Evolutionary conservation across 1,140 invertebrate species (phyloP).

Genomic region (Calosoma granatense): DNA sequence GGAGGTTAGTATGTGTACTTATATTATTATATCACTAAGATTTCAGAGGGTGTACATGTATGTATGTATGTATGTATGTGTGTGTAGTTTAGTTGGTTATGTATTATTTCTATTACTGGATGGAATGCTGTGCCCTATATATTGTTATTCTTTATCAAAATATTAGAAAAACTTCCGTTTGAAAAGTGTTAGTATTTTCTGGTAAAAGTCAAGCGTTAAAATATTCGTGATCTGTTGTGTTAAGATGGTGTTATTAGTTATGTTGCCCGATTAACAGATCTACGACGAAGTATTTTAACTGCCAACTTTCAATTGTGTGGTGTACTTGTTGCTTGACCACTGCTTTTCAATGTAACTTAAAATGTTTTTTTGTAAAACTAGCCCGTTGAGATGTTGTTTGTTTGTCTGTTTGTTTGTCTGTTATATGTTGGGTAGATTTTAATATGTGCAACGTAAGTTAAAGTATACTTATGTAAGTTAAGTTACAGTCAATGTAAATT

Average conservation of each 20-base stretch:
- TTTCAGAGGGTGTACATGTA: too few species aligned
- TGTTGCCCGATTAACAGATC: background rate
- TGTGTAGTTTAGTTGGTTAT: too few species aligned
- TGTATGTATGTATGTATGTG: too few species aligned
- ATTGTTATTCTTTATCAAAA: background rate
- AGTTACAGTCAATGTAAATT: too few species aligned
- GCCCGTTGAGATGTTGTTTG: background rate
- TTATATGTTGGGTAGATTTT: background rate
- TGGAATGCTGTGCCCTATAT: background rate
- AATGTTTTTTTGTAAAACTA: conserved; percentile 1
- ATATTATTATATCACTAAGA: too few species aligned
- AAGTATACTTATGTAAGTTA: too few species aligned
- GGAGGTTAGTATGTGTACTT: too few species aligned
- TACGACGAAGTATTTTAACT: too few species aligned
- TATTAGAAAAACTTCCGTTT: background rate
- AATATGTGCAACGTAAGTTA: background rate
- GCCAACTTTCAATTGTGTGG: too few species aligned
- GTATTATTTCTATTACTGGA: too few species aligned
- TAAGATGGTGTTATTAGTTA: background rate
- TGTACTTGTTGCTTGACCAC: too few species aligned
- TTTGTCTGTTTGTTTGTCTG: background rate
- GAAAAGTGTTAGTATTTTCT: too few species aligned
- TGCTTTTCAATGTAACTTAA: background rate
- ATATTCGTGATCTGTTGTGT: background rate
- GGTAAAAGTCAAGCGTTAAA: background rate